Base-by-base conservation (phyloP, 2,888 invertebrate species). In the Dinocampus coccinellae region DNA sequence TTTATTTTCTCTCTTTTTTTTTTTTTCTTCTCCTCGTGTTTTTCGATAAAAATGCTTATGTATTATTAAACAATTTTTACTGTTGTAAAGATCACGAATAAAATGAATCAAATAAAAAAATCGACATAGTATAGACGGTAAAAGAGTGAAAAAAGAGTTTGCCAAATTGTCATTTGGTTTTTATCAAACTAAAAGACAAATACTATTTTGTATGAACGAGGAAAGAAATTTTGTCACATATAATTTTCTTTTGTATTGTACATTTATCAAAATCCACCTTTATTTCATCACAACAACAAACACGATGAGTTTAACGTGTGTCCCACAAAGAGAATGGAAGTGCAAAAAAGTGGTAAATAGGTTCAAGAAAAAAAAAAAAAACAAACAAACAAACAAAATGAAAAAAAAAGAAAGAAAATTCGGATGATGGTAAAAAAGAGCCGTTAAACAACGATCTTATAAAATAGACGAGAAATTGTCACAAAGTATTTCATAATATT, bases 401-500 rank as follows among this genome's bases (percentile, higher is more conserved):
- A 55, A 39, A 22, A 33, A 52, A 0, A 42, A 57, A 4, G 11
- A 29, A 22, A 10, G 3, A 39, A 55, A 36, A 16, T 4, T 29
- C 57, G 10, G 66, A 36, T 42, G 26, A 61, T 29, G 34, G 58
- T 39, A 53, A 52, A 64, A 55, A 61, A 52, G 60, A 61, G 55
- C 72, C 61, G 65, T 68, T 62, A 57, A 36, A 53, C 71, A 61
- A 68, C 68, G 20, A 61, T 55, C 39, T 26, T 57, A 69, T 60
- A 69, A 61, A 77, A 79, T 55, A 47, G 55, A 76, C 79, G 67
- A 73, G 75, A 75, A 80, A 80, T 79, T 79, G 78, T 77, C 76
- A 80, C 75, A 72, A 80, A 79, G 81, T 80, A 81, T 81, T 81
- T 81, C 76, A 80, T 80, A 81, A 81, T 81, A 81, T 79, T 79